Conservation (phyloP, 2,113 vertebrate genomes). For the Pteruthius melanotis region DNA sequence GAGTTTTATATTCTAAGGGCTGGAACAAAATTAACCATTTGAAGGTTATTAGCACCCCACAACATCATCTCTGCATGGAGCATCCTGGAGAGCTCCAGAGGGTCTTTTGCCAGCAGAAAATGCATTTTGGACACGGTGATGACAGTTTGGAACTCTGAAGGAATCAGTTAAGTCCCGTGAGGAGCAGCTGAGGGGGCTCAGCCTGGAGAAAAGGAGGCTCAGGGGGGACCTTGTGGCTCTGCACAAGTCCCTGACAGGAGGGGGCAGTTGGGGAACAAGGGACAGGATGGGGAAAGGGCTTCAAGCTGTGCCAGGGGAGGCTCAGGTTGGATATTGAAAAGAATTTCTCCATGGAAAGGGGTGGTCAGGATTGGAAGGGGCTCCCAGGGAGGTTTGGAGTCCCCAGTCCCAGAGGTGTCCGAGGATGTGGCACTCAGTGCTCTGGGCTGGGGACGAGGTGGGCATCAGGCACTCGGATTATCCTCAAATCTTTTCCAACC, state of each 20-base stretch:
- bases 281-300: background rate
- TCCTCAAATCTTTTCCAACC: background rate
- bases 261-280: background rate
- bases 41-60: background rate
- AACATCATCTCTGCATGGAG: background rate
- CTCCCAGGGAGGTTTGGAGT: background rate
- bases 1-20: background rate
- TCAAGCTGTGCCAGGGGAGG: background rate
- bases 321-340: background rate
- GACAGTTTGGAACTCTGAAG: background rate
- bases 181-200: background rate
- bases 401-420: background rate
- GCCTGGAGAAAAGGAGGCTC: background rate
- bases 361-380: background rate
- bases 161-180: background rate
- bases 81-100: background rate
- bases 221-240: background rate
- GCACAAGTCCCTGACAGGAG: background rate
- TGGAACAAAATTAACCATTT: slow-evolving; percentile 18
- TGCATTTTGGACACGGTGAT: background rate
- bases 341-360: background rate
- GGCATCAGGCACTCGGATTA: accelerated
- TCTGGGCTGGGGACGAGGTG: background rate
- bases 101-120: background rate
- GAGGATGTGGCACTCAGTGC: background rate